A percentile compares a stretch with the other conserved stretches of the same genome.
Conservation (phyloP, 2,113 vertebrate genomes). For the Carassius carassius region DNA sequence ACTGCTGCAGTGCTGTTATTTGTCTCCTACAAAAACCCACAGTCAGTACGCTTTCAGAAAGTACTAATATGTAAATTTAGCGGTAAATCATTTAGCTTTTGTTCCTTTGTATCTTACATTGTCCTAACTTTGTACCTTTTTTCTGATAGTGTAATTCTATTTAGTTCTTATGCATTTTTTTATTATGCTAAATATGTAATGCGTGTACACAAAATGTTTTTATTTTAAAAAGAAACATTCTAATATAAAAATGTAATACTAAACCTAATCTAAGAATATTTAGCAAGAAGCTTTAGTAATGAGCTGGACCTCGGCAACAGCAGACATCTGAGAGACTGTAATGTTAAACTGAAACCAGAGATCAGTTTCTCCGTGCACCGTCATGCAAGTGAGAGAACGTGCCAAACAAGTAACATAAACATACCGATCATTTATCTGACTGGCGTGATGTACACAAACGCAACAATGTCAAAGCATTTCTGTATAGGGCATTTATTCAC, state of each 20-base stretch:
- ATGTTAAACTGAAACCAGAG: neutral
- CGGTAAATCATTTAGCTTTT: too few relatives aligned
- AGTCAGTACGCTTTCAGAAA: neutral
- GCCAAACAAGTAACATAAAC: conserved; percentile 22
- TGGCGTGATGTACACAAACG: neutral
- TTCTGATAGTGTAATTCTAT: too few relatives aligned
- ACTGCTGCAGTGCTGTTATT: neutral
- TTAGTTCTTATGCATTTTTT: neutral
- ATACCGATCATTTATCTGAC: neutral
- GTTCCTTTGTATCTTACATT: too few relatives aligned
- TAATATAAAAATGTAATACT: neutral
- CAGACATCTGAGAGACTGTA: neutral
- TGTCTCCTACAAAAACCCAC: neutral
- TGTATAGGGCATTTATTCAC: neutral
- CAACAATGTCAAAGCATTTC: neutral
- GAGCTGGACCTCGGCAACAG: neutral
- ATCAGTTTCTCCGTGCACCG: neutral
- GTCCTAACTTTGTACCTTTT: too few relatives aligned
- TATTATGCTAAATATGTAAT: neutral
- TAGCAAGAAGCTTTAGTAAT: neutral
- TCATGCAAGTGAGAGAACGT: neutral
- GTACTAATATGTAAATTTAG: too few relatives aligned
- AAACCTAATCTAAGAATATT: neutral
- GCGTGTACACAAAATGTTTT: neutral
- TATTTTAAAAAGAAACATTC: neutral